These are phyloP conservation scores for Sitophilus oryzae DNA, from an alignment of 1,140 invertebrate species.

Conservation along the genomic window DNA sequence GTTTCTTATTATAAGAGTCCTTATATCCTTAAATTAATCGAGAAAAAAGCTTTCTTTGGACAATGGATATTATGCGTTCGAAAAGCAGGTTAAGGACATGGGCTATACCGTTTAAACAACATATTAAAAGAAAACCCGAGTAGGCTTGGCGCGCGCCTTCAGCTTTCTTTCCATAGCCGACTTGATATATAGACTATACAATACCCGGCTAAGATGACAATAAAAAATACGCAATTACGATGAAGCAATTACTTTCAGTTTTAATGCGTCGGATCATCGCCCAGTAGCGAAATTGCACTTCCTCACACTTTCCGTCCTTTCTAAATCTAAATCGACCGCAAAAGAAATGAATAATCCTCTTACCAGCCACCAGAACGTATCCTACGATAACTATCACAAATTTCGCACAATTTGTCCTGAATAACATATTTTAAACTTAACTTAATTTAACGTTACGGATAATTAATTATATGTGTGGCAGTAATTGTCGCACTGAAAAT, in stretches of 20 bases:
- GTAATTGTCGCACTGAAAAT: no score
- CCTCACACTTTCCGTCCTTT: background rate
- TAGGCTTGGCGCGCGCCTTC: background rate
- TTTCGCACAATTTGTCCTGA: background rate
- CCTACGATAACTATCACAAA: background rate
- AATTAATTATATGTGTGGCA: no score
- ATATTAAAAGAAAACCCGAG: background rate
- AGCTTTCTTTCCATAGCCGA: background rate
- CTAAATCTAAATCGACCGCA: background rate
- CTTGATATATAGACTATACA: no score
- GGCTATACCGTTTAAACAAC: background rate
- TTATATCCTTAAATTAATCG: no score
- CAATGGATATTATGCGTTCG: background rate
- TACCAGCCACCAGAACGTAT: background rate
- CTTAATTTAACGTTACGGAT: background rate
- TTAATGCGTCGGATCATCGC: no score
- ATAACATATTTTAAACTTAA: background rate
- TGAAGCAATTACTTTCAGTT: no score
- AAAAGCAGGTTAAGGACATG: background rate
- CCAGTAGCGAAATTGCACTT: background rate
- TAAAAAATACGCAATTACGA: no score
- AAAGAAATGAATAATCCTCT: background rate
- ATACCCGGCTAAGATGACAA: no score
- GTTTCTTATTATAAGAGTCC: no score
- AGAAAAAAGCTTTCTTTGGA: no score